Evolutionary conservation across 2,888 invertebrate species (phyloP).

Genomic region (Epirrita christyi): DNA sequence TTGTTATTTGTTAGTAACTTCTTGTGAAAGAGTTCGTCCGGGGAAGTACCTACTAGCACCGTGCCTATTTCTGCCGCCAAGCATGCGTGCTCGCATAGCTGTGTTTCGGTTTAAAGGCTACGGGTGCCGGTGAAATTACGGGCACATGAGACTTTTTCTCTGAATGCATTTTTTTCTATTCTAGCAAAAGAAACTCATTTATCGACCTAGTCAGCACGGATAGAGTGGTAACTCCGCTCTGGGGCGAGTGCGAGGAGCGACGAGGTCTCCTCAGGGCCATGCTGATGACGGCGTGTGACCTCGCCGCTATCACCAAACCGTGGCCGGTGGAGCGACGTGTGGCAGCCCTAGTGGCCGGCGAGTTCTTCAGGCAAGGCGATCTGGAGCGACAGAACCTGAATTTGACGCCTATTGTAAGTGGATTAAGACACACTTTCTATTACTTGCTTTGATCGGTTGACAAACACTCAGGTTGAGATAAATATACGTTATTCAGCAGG

Average conservation of each 20-base stretch:
- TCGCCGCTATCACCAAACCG: conserved; percentile 97
- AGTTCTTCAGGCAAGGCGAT: conserved; percentile 97
- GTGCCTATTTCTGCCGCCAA: too few relatives aligned
- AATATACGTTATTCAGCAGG: too few relatives aligned
- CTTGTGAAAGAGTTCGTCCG: too few relatives aligned
- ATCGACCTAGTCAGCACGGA: conserved; percentile 87
- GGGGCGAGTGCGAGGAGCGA: conserved; percentile 90
- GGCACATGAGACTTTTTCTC: too few relatives aligned
- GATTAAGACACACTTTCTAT: neutral
- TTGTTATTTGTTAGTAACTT: too few relatives aligned
- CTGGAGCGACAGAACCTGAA: conserved; percentile 95
- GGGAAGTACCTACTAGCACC: too few relatives aligned
- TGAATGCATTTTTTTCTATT: conserved; percentile 28
- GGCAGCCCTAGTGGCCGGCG: conserved; percentile 95
- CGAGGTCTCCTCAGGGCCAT: conserved; percentile 94
- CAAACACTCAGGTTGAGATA: too few relatives aligned
- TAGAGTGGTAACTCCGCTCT: conserved; percentile 65
- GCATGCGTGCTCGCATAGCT: too few relatives aligned
- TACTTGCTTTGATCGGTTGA: too few relatives aligned
- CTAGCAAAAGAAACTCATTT: conserved; percentile 94
- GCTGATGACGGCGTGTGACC: conserved; percentile 98
- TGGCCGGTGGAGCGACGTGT: conserved; percentile 97
- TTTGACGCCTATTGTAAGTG: conserved; percentile 91
- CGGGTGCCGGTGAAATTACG: too few relatives aligned
- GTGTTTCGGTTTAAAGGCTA: too few relatives aligned